Percentiles rank a stretch among this genome's conserved stretches.
phyloP scores from a whole-genome alignment of 2,888 invertebrate genomes.

The Yponomeuta evonymella region DNA sequence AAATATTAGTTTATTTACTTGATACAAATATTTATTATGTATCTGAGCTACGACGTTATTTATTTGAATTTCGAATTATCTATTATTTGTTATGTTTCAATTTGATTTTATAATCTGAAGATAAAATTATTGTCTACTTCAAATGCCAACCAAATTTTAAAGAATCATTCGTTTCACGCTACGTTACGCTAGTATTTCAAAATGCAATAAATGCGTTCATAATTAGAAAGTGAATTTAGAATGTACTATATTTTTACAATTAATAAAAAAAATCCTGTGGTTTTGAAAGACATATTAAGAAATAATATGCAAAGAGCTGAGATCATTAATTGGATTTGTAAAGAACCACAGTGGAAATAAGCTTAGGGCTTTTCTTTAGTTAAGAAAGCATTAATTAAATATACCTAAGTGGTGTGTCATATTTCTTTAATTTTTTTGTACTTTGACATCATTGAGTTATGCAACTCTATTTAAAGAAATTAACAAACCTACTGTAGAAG shows the following conservation, averaged over 20 bases:
- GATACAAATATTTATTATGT: neutral
- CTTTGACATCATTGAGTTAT: slow-evolving; percentile 16
- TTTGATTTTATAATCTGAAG: neutral
- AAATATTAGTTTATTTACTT: neutral
- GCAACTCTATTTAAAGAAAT: slow-evolving; percentile 48
- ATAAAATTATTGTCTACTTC: slow-evolving; percentile 4
- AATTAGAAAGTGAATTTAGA: slow-evolving; percentile 28
- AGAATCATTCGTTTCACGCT: neutral
- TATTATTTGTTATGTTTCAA: neutral
- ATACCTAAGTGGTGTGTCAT: slow-evolving; percentile 67
- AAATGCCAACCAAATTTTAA: neutral
- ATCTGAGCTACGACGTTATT: neutral
- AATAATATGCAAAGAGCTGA: neutral
- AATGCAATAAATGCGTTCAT: slow-evolving; percentile 33
- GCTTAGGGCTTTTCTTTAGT: slow-evolving; percentile 39
- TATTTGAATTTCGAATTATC: neutral
- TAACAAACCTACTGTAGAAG: slow-evolving; percentile 50
- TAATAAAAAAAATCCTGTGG: slow-evolving; percentile 45
- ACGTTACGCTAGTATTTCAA: neutral
- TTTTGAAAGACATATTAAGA: slow-evolving; percentile 24
- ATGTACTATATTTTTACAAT: slow-evolving; percentile 21
- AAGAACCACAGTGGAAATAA: slow-evolving; percentile 46
- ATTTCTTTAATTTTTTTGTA: slow-evolving; percentile 53
- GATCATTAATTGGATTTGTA: slow-evolving; percentile 24
- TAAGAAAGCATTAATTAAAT: slow-evolving; percentile 35